Base-by-base conservation (phyloP, 2,113 vertebrate species). In the Lutjanus erythropterus region DNA sequence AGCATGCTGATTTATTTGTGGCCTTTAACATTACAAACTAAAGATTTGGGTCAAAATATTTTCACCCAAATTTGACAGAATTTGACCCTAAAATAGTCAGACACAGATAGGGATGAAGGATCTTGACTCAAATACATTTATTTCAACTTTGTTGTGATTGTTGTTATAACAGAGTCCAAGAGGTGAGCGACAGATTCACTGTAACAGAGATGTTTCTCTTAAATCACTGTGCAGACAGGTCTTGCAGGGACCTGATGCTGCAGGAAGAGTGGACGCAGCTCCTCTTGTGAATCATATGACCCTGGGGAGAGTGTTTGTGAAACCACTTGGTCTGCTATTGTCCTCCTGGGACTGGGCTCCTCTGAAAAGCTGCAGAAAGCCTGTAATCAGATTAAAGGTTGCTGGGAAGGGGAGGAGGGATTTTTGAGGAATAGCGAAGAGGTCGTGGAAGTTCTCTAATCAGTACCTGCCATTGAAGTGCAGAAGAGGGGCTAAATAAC, bases 311-410 rank as follows among this genome's bases (percentile, higher is more conserved):
- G 87, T 92, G 92, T 93, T 94, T 86, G 71, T 94, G 91, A 96
- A 95, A 92, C 94, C 94, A 93, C 94, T 95, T 94, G 94, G 84
- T 90, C 92, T 86, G 68, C 93, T 84, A 94, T 96, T 96, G 94
- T 95, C 89, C 93, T 88, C 78, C 81, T 82, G 87, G 90, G 91
- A 91, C 92, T 82, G 79, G 91, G 86, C 92, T 92, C 86, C 85
- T 90, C 90, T 95, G 91, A 94, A 96, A 95, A 96, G 94, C 80
- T 95, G 94, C 95, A 94, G 95, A 97, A 95, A 94, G 93, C 96
- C 95, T 97, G 95, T 99, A 98, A 99, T 99, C 97, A 99, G 97
- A 99, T 99, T 99, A 99, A 97, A 96, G 93, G 94, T 92, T 90
- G 94, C 94, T 86, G 91, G 88, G 88, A 90, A 81, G 77, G 92